Conservation (phyloP, 2,113 vertebrate species). For the Osmerus eperlanus region DNA sequence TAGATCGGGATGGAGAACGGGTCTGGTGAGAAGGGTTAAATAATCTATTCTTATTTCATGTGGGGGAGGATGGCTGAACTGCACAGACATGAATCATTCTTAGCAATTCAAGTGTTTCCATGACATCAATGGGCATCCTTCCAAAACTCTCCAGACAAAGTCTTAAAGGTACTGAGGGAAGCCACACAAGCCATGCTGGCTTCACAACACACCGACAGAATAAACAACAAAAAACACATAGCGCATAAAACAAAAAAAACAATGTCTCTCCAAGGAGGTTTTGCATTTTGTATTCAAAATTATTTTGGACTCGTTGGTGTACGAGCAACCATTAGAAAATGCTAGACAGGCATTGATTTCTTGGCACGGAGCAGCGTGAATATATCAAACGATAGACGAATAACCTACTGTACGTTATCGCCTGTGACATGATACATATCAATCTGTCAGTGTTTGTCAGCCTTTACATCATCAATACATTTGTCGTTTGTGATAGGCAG, state of each 20-base stretch:
- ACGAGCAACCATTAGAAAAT: conserved; percentile 50
- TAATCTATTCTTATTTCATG: conserved; percentile 73
- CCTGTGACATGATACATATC: conserved; percentile 42
- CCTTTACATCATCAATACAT: conserved; percentile 14
- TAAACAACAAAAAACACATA: conserved; percentile 2
- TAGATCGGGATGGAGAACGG: conserved; percentile 16
- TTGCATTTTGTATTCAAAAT: conserved; percentile 48
- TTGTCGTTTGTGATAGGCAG: neutral
- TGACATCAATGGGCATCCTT: conserved; percentile 94
- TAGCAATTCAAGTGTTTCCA: conserved; percentile 97
- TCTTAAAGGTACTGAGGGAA: conserved; percentile 75
- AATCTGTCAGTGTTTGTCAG: conserved; percentile 54
- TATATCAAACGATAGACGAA: conserved; percentile 65
- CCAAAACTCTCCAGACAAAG: conserved; percentile 88
- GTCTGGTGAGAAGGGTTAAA: conserved; percentile 79
- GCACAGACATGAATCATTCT: conserved; percentile 94
- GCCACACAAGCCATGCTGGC: conserved; percentile 74
- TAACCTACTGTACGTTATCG: conserved; percentile 55
- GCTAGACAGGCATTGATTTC: conserved; percentile 58
- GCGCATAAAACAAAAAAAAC: conserved; percentile 2
- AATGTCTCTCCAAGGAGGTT: conserved; percentile 35
- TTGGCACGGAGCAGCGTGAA: conserved; percentile 58
- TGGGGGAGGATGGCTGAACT: conserved; percentile 80
- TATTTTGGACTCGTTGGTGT: conserved; percentile 58
- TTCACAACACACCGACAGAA: conserved; percentile 42